Evolutionary conservation across 2,888 invertebrate species (phyloP).

Genomic region (Amblyteles armatorius): DNA sequence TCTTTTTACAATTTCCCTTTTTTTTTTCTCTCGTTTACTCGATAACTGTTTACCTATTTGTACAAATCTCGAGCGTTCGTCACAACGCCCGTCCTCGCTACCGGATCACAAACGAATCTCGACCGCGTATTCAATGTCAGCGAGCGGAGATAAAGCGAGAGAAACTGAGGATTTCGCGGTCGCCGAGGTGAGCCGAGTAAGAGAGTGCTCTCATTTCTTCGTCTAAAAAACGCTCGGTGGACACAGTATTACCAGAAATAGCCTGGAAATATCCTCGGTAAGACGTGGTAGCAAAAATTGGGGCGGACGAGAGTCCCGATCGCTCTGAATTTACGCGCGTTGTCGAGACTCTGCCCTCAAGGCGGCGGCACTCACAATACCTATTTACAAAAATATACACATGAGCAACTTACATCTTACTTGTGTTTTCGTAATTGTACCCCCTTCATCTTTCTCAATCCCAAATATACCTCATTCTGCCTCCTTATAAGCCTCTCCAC

Average conservation of each 20-base stretch:
- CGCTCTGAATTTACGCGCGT: conserved; percentile 66
- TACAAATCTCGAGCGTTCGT: not conserved
- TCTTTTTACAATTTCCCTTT: not conserved
- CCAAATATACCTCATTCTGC: conserved; percentile 46
- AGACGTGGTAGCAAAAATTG: conserved; percentile 83
- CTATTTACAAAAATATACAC: conserved; percentile 85
- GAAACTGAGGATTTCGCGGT: conserved; percentile 27
- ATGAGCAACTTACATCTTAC: conserved; percentile 83
- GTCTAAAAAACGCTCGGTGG: conserved; percentile 59
- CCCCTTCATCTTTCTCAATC: conserved; percentile 55
- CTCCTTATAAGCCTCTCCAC: conserved; percentile 58
- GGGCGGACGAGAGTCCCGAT: conserved; percentile 75
- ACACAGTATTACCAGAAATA: conserved; percentile 73
- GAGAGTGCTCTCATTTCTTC: conserved; percentile 23
- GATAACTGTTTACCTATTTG: conserved; percentile 20
- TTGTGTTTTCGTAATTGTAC: conserved; percentile 68
- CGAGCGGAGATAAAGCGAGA: conserved; percentile 25
- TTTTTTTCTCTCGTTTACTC: not conserved
- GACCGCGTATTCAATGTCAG: not conserved
- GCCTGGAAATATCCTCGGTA: conserved; percentile 77
- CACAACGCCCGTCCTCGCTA: not conserved
- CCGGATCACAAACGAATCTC: conserved; percentile 7
- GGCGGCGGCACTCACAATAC: conserved; percentile 82
- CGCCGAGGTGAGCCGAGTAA: conserved; percentile 28
- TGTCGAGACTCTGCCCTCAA: conserved; percentile 77